Percentiles rank a stretch among this genome's conserved stretches.
These are phyloP conservation scores for Pterobdella sp. DNA, from an alignment of 2,888 invertebrate genomes.

Conservation along the genomic window DNA sequence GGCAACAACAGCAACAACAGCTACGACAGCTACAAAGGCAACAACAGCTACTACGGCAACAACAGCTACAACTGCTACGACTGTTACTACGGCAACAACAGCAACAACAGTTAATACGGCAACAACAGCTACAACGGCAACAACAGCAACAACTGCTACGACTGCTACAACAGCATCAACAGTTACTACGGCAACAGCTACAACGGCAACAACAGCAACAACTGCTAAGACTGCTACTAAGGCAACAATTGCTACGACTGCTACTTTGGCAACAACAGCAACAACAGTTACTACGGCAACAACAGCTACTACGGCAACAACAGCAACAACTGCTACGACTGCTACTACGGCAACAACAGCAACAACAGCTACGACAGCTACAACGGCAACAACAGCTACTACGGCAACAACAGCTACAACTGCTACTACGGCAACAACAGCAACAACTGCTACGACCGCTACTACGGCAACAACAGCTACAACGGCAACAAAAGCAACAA, in stretches of 20 bases:
- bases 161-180: slow-evolving; percentile 1
- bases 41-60: neutral
- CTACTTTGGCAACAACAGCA: neutral
- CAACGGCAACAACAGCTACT: neutral
- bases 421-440: neutral
- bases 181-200: neutral
- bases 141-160: neutral
- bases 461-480: neutral
- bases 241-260: neutral
- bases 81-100: neutral
- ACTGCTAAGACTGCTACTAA: neutral
- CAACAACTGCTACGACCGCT: neutral
- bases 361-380: neutral
- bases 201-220: neutral
- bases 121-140: neutral
- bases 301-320: neutral
- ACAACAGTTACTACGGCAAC: neutral
- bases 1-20: neutral
- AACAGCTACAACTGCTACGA: neutral
- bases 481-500: neutral
- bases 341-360: slow-evolving; percentile 9
- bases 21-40: neutral
- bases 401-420: neutral
- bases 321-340: neutral
- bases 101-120: neutral